phyloP scores from a whole-genome alignment of 2,888 invertebrate species.

The Imbricaverruca yamaguchii region DNA sequence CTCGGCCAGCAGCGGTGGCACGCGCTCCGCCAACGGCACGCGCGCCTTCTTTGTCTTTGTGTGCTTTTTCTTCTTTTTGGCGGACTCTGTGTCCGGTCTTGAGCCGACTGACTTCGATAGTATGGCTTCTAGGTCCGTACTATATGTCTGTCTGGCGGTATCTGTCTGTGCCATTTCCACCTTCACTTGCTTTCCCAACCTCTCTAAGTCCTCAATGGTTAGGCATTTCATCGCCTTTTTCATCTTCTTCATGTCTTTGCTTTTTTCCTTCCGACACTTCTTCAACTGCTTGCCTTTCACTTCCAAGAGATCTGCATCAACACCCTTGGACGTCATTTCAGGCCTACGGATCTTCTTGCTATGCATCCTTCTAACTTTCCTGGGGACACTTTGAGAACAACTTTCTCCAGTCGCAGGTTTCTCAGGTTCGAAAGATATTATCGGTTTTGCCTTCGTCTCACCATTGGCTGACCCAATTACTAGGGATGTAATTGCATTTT shows the following conservation, averaged over 20 bases:
- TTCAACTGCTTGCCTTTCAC: not conserved
- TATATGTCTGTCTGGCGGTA: not conserved
- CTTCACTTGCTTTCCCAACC: not conserved
- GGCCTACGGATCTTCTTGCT: no score
- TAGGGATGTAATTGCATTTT: no score
- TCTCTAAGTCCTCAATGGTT: not conserved
- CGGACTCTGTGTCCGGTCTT: not conserved
- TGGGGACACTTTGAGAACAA: not conserved
- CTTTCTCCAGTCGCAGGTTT: not conserved
- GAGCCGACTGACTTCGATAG: not conserved
- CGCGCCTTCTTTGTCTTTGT: not conserved
- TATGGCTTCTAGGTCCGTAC: not conserved
- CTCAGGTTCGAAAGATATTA: not conserved
- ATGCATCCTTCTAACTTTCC: not conserved
- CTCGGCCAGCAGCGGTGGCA: slow-evolving; percentile 23
- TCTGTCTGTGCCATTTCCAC: not conserved
- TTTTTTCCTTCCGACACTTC: not conserved
- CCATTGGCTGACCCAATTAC: no score
- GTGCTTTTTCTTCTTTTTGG: not conserved
- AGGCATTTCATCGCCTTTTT: not conserved
- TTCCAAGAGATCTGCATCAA: not conserved
- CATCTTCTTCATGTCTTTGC: not conserved
- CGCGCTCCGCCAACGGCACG: not conserved
- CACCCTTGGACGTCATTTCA: no score
- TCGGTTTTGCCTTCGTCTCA: no score